A percentile compares a stretch with the other conserved stretches of the same genome.
phyloP scores from a whole-genome alignment of 2,888 invertebrate genomes.

The Andrena chrysosceles region DNA sequence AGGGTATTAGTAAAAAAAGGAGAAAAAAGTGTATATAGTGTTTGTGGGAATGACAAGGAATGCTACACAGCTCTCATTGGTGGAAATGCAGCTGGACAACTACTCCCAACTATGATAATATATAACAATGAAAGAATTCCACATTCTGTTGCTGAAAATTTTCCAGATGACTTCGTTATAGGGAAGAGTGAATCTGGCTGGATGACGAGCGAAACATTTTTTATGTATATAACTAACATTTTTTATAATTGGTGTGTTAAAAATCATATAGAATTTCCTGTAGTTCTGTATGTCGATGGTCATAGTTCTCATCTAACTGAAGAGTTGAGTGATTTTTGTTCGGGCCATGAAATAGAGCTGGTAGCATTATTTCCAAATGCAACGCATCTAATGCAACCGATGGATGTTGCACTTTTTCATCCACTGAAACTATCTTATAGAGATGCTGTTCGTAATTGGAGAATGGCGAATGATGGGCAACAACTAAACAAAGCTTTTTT shows the following conservation, averaged over 20 bases:
- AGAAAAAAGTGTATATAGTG: neutral
- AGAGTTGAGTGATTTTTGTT: neutral
- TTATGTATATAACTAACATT: neutral
- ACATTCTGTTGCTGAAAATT: neutral
- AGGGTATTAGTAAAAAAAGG: neutral
- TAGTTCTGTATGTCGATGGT: neutral
- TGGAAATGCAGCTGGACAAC: neutral
- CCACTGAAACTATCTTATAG: neutral
- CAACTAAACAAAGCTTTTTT: neutral
- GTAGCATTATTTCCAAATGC: neutral
- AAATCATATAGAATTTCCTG: neutral
- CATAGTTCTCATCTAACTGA: neutral
- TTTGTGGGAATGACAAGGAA: neutral
- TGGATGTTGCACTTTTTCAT: constrained; percentile 3
- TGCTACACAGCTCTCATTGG: neutral
- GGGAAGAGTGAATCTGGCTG: neutral
- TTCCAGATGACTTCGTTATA: neutral
- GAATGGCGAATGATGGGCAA: neutral
- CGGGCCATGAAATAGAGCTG: neutral
- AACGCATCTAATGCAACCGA: neutral
- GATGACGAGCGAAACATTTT: neutral
- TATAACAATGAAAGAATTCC: neutral
- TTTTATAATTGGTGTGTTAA: neutral
- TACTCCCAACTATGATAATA: neutral
- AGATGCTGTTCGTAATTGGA: neutral